Conservation (phyloP, 2,888 invertebrate species). For the Ditylenchus weischeri region DNA sequence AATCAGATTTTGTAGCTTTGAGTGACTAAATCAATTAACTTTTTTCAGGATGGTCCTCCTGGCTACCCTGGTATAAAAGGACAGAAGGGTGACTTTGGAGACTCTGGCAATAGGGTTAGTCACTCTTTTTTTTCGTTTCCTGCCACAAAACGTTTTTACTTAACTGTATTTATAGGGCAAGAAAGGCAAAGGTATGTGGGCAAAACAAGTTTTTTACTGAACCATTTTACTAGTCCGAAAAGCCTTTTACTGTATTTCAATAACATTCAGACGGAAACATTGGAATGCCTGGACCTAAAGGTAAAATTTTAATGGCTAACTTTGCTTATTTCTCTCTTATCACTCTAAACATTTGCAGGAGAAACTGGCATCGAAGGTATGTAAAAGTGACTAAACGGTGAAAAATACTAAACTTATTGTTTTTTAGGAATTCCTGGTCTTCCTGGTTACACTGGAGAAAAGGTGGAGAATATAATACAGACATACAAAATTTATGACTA, state of each 20-base stretch:
- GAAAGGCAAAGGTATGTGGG: conserved; percentile 57
- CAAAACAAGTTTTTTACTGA: too few species aligned
- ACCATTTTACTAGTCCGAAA: too few species aligned
- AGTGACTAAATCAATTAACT: too few species aligned
- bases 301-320: conserved; percentile 23
- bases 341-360: neutral
- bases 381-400: too few species aligned
- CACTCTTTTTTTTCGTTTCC: neutral
- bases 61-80: conserved; percentile 60
- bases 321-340: too few species aligned
- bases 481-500: too few species aligned
- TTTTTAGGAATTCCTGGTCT: conserved; percentile 51
- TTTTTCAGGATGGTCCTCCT: conserved; percentile 43
- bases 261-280: conserved; percentile 33
- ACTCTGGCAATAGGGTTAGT: conserved; percentile 40
- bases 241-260: too few species aligned
- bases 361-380: neutral
- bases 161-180: conserved; percentile 60
- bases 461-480: neutral
- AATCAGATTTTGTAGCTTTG: too few species aligned
- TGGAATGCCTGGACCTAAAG: conserved; percentile 43
- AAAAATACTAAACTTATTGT: too few species aligned
- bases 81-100: conserved; percentile 59
- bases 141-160: too few species aligned
- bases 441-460: conserved; percentile 32